phyloP scores from a whole-genome alignment of 2,113 vertebrate genomes.

The Anolis carolinensis region DNA sequence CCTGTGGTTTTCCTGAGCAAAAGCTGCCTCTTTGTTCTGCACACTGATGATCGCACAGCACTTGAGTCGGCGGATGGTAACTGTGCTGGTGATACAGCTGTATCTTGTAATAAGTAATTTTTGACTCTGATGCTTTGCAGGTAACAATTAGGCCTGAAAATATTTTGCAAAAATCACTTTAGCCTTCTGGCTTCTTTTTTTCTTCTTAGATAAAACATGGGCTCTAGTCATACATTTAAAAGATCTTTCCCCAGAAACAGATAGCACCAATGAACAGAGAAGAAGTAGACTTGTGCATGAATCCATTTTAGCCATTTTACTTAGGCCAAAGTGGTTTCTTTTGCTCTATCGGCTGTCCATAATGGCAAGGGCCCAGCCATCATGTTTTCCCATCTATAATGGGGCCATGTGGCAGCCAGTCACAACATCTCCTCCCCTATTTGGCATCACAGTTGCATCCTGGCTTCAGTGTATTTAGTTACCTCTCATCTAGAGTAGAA shows the following conservation, averaged over 20 bases:
- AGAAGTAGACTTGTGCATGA: too few relatives aligned
- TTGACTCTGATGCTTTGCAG: constrained; percentile 49
- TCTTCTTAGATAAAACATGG: neutral
- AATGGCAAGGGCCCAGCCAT: too few relatives aligned
- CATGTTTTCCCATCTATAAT: too few relatives aligned
- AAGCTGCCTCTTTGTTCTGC: constrained; percentile 73
- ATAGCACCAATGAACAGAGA: constrained; percentile 38
- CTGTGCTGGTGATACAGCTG: constrained; percentile 64
- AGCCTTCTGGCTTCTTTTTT: neutral
- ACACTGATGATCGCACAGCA: constrained; percentile 66
- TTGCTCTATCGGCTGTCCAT: too few relatives aligned
- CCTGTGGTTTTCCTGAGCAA: constrained; percentile 67
- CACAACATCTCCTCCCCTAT: too few relatives aligned
- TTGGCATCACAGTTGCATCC: too few relatives aligned
- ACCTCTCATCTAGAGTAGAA: too few relatives aligned
- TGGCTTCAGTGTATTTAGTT: too few relatives aligned
- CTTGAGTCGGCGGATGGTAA: constrained; percentile 71
- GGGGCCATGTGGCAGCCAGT: too few relatives aligned
- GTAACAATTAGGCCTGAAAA: constrained; percentile 61
- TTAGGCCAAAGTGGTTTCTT: too few relatives aligned
- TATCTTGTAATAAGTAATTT: constrained; percentile 59
- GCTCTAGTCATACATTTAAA: neutral
- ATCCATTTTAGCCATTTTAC: too few relatives aligned
- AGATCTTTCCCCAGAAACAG: constrained; percentile 6
- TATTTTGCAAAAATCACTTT: constrained; percentile 45